A percentile compares a stretch with the other conserved stretches of the same genome.
Conservation (phyloP, 2,888 invertebrate genomes). For the Drosophila prostipennis region DNA sequence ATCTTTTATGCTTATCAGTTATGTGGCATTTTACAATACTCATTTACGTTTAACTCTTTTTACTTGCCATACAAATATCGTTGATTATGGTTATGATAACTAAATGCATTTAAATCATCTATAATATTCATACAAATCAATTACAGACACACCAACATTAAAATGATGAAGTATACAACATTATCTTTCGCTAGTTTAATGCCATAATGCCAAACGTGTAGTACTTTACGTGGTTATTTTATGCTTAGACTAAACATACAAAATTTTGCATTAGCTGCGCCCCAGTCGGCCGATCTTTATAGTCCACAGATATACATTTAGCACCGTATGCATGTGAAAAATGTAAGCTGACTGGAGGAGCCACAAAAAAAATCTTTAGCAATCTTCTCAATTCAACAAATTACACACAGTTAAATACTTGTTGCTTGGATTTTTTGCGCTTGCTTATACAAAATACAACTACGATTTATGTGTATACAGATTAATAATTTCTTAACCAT, state of each 20-base stretch:
- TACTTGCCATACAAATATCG: conserved; percentile 39
- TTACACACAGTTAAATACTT: conserved; percentile 57
- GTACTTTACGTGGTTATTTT: conserved; percentile 22
- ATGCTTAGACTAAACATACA: conserved; percentile 47
- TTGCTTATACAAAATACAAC: conserved; percentile 57
- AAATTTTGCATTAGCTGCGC: conserved; percentile 35
- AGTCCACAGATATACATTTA: neutral
- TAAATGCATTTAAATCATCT: conserved; percentile 54
- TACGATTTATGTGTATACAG: conserved; percentile 44
- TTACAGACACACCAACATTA: conserved; percentile 41
- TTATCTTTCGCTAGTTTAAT: conserved; percentile 23
- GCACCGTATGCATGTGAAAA: neutral
- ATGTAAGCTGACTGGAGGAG: neutral
- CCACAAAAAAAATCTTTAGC: conserved; percentile 45
- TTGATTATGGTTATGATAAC: conserved; percentile 53
- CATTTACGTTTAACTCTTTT: conserved; percentile 10
- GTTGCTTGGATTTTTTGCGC: conserved; percentile 28
- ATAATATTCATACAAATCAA: conserved; percentile 33
- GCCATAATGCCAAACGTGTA: conserved; percentile 17
- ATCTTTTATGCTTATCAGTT: conserved; percentile 43
- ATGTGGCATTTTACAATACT: conserved; percentile 29
- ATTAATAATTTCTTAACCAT: conserved; percentile 47
- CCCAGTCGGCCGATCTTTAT: conserved; percentile 10
- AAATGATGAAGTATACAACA: conserved; percentile 23
- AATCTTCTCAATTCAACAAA: conserved; percentile 17